These are phyloP conservation scores for Drosophila heteroneura DNA, from an alignment of 2,888 invertebrate species.

Conservation along the genomic window DNA sequence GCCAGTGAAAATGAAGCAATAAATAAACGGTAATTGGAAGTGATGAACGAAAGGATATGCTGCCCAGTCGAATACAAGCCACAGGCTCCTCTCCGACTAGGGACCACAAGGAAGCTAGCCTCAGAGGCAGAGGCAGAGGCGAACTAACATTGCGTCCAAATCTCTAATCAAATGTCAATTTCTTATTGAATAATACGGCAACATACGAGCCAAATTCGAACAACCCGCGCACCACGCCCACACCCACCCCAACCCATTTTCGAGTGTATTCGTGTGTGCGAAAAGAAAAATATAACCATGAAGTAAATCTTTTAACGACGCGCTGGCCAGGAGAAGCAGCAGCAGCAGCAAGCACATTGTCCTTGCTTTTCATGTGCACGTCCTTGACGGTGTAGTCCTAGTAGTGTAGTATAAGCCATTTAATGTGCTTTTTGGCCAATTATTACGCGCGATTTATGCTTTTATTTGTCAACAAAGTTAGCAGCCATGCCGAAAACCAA, in stretches of 20 bases:
- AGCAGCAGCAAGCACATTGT: constrained; percentile 26
- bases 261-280: constrained; percentile 41
- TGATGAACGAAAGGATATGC: constrained; percentile 71
- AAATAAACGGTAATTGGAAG: constrained; percentile 80
- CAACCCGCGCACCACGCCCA: neutral
- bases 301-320: constrained; percentile 77
- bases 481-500: constrained; percentile 5
- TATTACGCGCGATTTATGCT: constrained; percentile 81
- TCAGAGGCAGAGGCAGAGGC: neutral
- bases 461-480: constrained; percentile 78
- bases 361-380: constrained; percentile 34
- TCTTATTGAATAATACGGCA: constrained; percentile 73
- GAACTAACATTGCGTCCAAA: constrained; percentile 38
- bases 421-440: constrained; percentile 78
- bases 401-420: constrained; percentile 63
- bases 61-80: constrained; percentile 23
- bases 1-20: constrained; percentile 66
- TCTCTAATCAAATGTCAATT: constrained; percentile 80
- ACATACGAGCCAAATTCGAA: constrained; percentile 54
- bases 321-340: constrained; percentile 6
- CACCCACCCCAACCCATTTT: neutral
- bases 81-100: neutral
- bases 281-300: constrained; percentile 57
- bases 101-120: neutral
- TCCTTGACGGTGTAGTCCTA: constrained; percentile 45